phyloP scores from a whole-genome alignment of 2,888 invertebrate genomes.

The Amphipyra berbera region DNA sequence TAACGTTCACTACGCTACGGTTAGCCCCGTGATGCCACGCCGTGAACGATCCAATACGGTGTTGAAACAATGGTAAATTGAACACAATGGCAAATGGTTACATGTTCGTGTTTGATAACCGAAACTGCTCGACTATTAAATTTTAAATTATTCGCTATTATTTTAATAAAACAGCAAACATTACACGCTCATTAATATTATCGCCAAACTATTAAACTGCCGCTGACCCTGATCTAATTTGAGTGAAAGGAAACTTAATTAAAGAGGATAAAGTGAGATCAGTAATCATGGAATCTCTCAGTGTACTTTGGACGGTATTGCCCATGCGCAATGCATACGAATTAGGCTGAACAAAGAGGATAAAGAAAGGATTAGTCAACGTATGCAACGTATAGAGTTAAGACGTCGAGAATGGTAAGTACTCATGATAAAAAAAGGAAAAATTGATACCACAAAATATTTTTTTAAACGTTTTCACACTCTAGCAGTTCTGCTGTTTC shows the following conservation, averaged over 20 bases:
- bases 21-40: constrained; percentile 32
- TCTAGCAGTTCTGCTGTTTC: too few relatives aligned
- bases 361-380: constrained; percentile 20
- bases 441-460: not conserved
- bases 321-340: constrained; percentile 30
- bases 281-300: constrained; percentile 20
- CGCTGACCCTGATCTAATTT: not conserved
- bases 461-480: too few relatives aligned
- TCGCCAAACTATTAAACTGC: not conserved
- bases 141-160: constrained; percentile 3
- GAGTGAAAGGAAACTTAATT: constrained; percentile 18
- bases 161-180: not conserved
- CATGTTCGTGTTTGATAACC: constrained; percentile 37
- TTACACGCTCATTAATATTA: not conserved
- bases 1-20: constrained; percentile 35
- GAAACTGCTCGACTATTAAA: constrained; percentile 18
- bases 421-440: not conserved
- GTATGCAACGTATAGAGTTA: not conserved
- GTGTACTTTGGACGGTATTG: constrained; percentile 6
- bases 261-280: constrained; percentile 10
- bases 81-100: constrained; percentile 42
- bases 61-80: constrained; percentile 49
- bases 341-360: constrained; percentile 29
- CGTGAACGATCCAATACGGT: constrained; percentile 37
- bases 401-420: not conserved